These are phyloP conservation scores for Dione juno DNA, from an alignment of 2,888 invertebrate genomes.

Conservation along the genomic window DNA sequence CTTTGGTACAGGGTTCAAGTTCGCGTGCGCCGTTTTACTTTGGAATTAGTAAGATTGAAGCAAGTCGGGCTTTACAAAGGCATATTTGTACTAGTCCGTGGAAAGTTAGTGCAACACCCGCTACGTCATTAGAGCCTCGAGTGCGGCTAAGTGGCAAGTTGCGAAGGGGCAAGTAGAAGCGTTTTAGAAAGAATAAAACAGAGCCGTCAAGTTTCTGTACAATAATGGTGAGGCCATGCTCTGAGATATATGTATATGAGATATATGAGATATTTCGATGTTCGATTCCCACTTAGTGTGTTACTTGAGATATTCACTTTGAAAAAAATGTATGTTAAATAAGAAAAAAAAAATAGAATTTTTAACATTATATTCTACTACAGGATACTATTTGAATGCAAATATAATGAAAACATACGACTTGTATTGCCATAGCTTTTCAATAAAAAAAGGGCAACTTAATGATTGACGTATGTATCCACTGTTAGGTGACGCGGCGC, in stretches of 20 bases:
- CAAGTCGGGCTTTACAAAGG: conserved; percentile 56
- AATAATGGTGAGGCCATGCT: no score
- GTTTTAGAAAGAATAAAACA: conserved; percentile 38
- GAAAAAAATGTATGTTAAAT: no score
- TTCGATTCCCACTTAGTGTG: no score
- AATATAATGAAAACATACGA: no score
- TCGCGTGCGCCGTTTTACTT: conserved; percentile 26
- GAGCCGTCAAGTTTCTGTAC: conserved; percentile 21
- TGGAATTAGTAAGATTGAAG: conserved; percentile 46
- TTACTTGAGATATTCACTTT: no score
- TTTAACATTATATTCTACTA: no score
- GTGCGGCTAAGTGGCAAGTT: conserved; percentile 65
- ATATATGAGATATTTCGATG: no score
- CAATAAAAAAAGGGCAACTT: conserved; percentile 1
- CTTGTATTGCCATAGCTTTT: background rate
- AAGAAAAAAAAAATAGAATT: no score
- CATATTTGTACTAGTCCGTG: conserved; percentile 65
- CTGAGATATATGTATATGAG: no score
- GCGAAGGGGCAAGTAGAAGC: conserved; percentile 42
- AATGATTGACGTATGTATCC: background rate
- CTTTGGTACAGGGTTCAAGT: conserved; percentile 37
- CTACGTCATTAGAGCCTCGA: conserved; percentile 62
- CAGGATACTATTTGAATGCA: no score
- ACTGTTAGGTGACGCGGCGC: conserved; percentile 2
- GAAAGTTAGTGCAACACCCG: conserved; percentile 68